Conservation (phyloP, 2,797 vertebrate genomes). For the Lacerta agilis region DNA sequence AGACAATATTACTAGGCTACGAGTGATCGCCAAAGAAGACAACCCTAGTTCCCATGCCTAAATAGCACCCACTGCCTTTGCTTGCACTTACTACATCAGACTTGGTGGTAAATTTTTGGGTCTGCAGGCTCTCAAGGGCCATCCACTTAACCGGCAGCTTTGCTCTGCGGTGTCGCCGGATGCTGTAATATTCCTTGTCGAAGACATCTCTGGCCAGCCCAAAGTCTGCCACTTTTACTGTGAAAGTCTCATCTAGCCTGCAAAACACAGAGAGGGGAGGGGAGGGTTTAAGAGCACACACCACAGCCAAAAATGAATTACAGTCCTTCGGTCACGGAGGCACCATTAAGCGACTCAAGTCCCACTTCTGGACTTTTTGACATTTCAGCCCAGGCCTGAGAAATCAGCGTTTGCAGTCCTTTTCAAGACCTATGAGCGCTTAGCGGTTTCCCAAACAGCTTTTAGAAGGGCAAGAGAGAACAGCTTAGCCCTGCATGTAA, state of each 20-base stretch:
- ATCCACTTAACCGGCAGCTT: slow-evolving; percentile 98
- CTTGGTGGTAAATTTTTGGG: slow-evolving; percentile 96
- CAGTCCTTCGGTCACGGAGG: not conserved
- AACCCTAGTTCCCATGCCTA: not conserved
- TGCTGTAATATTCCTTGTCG: slow-evolving; percentile 97
- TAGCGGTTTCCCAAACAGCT: not conserved
- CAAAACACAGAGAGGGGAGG: not conserved
- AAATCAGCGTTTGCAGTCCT: not conserved
- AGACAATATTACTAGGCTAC: too few relatives aligned
- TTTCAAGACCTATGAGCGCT: not conserved
- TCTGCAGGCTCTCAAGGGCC: slow-evolving; percentile 96
- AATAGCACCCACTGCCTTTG: not conserved
- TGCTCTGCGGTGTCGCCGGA: slow-evolving; percentile 86
- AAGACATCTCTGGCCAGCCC: slow-evolving; percentile 94
- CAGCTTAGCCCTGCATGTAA: not conserved
- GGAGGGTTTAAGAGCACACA: not conserved
- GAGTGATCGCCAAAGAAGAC: too few relatives aligned
- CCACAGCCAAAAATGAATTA: not conserved
- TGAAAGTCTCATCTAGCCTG: slow-evolving; percentile 94
- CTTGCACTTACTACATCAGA: slow-evolving; percentile 89
- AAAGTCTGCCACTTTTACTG: slow-evolving; percentile 97
- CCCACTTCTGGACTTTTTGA: not conserved
- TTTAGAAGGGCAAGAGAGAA: not conserved
- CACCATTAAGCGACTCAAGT: too few relatives aligned
- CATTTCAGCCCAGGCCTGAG: not conserved